Conservation (phyloP, 2,888 invertebrate genomes). For the Gastrophysa polygoni region DNA sequence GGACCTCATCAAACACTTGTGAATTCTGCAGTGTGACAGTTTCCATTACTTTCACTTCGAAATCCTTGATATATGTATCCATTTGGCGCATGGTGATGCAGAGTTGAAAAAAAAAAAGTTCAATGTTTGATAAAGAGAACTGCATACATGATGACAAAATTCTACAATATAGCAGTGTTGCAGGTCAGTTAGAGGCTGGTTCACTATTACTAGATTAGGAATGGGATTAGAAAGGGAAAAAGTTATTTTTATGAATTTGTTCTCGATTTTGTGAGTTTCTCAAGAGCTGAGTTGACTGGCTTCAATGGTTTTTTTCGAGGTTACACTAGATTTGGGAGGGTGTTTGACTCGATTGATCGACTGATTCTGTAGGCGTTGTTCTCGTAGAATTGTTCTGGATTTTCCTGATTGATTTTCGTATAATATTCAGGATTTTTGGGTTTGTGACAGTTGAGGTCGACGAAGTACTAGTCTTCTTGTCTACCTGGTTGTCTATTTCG, state of each 20-base stretch:
- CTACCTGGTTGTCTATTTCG: too few relatives aligned
- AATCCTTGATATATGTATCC: slow-evolving; percentile 6
- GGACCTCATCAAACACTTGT: neutral
- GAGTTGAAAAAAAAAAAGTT: neutral
- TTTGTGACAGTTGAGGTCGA: slow-evolving; percentile 1
- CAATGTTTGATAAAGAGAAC: slow-evolving; percentile 8
- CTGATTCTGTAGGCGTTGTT: slow-evolving; percentile 8
- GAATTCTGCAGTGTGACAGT: neutral
- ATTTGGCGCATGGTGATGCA: neutral
- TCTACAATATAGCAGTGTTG: neutral
- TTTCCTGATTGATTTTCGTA: slow-evolving; percentile 9
- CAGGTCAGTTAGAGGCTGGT: neutral
- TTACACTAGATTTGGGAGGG: slow-evolving; percentile 2
- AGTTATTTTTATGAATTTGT: slow-evolving; percentile 8
- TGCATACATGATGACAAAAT: slow-evolving; percentile 4
- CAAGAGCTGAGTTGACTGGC: slow-evolving; percentile 2
- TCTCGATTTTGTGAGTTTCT: slow-evolving; percentile 11
- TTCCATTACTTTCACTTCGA: neutral
- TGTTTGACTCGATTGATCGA: slow-evolving; percentile 2
- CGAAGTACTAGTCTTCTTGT: slow-evolving; percentile 10
- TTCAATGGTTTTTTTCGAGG: slow-evolving; percentile 1
- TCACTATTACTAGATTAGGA: slow-evolving; percentile 1
- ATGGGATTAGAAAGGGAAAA: neutral
- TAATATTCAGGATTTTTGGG: neutral
- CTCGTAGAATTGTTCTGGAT: neutral